Evolutionary conservation across 1,140 invertebrate species (phyloP).

Genomic region (Ceratitis capitata): DNA sequence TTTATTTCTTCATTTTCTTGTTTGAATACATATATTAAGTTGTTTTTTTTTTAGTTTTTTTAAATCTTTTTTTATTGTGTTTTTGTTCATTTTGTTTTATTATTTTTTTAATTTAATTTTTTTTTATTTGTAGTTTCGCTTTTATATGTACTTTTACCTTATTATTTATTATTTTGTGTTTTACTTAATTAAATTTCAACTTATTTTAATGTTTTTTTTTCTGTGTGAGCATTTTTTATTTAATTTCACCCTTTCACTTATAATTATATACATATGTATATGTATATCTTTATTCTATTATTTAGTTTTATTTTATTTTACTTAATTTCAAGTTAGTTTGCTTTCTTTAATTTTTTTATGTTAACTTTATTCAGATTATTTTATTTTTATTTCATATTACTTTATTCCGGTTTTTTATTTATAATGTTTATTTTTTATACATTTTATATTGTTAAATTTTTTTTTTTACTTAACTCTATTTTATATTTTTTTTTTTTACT

Average conservation of each 20-base stretch:
- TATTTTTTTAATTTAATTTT: neutral
- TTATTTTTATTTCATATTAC: neutral
- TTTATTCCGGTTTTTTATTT: too few species aligned
- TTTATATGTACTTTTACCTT: neutral
- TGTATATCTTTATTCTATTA: neutral
- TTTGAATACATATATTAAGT: too few species aligned
- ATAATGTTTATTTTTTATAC: too few species aligned
- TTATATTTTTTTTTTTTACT: too few species aligned
- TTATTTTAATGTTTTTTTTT: too few species aligned
- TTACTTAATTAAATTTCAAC: too few species aligned
- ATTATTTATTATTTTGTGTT: constrained; percentile 20
- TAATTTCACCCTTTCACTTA: too few species aligned
- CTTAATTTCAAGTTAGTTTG: neutral
- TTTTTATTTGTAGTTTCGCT: neutral
- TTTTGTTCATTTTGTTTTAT: too few species aligned
- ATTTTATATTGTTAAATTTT: too few species aligned
- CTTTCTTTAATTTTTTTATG: neutral
- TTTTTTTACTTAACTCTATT: too few species aligned
- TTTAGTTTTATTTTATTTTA: neutral
- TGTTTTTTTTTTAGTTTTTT: constrained; percentile 34
- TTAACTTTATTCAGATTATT: neutral
- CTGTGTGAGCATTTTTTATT: too few species aligned
- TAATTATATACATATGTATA: neutral
- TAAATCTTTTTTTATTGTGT: neutral
- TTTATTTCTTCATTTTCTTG: constrained; percentile 26